These are phyloP conservation scores for Xiphorhynchus erythropygius DNA, from an alignment of 2,797 vertebrate genomes.

Conservation along the genomic window DNA sequence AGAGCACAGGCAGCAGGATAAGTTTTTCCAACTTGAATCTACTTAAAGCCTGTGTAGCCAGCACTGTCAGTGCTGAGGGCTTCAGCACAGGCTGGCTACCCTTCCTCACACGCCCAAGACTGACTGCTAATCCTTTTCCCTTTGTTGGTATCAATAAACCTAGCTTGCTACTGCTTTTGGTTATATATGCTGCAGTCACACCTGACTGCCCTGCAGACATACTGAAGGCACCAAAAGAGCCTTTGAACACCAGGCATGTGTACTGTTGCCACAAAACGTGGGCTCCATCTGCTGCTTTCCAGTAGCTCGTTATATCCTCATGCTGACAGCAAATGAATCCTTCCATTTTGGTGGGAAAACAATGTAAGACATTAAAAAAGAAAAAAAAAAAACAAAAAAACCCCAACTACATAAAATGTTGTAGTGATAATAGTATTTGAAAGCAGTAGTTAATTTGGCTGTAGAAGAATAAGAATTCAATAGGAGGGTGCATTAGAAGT, in stretches of 20 bases:
- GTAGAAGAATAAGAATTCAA: neutral
- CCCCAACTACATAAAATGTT: neutral
- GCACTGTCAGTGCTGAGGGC: neutral
- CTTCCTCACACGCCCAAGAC: fast-evolving
- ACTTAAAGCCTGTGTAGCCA: neutral
- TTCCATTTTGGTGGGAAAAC: neutral
- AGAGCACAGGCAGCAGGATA: neutral
- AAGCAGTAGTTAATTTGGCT: neutral
- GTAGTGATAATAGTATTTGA: neutral
- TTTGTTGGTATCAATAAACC: neutral
- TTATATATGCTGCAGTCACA: neutral
- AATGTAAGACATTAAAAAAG: neutral
- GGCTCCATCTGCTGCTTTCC: neutral
- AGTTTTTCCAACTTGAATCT: neutral
- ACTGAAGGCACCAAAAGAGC: neutral
- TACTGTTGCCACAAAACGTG: neutral
- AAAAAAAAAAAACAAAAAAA: too few species aligned
- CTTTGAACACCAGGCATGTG: neutral
- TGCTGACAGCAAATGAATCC: neutral
- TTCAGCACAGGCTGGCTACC: neutral
- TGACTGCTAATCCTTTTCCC: neutral
- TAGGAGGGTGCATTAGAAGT: neutral
- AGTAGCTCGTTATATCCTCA: neutral
- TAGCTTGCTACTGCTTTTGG: neutral
- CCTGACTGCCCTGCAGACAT: neutral